A percentile compares a stretch with the other conserved stretches of the same genome.
Evolutionary conservation across 2,888 invertebrate genomes (phyloP).

Genomic region (Chesias legatella): DNA sequence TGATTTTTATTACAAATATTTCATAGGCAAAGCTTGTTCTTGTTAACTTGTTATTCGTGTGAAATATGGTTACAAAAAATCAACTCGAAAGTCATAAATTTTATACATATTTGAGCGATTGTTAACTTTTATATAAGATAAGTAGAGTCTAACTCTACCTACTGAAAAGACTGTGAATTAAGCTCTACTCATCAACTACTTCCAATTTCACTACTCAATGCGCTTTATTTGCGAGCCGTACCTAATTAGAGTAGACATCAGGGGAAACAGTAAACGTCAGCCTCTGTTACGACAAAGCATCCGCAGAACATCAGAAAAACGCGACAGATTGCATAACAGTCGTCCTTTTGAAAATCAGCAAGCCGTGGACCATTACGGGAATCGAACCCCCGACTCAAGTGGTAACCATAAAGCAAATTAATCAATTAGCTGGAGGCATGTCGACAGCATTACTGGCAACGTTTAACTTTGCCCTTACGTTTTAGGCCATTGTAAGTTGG

Average conservation of each 20-base stretch:
- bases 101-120: no score
- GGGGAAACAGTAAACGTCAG: slow-evolving; percentile 20
- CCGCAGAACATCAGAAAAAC: slow-evolving; percentile 54
- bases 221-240: slow-evolving; percentile 3
- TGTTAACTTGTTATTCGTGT: no score
- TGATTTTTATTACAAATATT: no score
- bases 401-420: slow-evolving; percentile 79
- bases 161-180: no score
- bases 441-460: slow-evolving; percentile 76
- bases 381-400: slow-evolving; percentile 69
- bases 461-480: slow-evolving; percentile 72
- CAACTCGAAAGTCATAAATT: no score
- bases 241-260: slow-evolving; percentile 12
- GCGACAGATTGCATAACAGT: slow-evolving; percentile 77
- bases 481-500: slow-evolving; percentile 41
- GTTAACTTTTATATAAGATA: no score
- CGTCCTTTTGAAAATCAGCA: slow-evolving; percentile 60
- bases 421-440: slow-evolving; percentile 79
- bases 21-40: no score
- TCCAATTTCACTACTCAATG: background rate
- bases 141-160: no score
- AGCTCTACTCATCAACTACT: no score
- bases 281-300: slow-evolving; percentile 44
- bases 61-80: no score
- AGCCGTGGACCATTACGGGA: slow-evolving; percentile 70